phyloP scores from a whole-genome alignment of 2,113 vertebrate species.

The Nothocercus nigrocapillus region DNA sequence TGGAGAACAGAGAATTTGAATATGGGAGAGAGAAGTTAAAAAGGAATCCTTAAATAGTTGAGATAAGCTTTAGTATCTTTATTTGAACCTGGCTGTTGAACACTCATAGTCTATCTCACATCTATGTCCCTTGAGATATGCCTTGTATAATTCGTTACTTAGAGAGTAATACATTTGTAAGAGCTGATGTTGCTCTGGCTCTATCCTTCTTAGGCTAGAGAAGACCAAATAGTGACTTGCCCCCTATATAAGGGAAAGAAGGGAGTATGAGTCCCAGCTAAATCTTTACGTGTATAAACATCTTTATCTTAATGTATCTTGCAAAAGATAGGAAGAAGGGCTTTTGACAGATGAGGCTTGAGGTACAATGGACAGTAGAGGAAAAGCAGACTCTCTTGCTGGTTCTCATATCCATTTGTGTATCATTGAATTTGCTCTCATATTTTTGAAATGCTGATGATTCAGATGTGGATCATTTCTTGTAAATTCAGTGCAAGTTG shows the following conservation, averaged over 20 bases:
- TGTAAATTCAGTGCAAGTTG: slow-evolving; percentile 29
- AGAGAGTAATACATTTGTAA: neutral
- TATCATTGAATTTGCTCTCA: neutral
- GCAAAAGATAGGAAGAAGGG: neutral
- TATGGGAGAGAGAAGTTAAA: slow-evolving; percentile 35
- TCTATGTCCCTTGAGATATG: slow-evolving; percentile 39
- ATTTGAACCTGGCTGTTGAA: slow-evolving; percentile 42
- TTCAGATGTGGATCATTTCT: slow-evolving; percentile 36
- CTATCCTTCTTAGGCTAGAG: neutral
- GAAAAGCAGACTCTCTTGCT: neutral
- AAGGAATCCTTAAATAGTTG: slow-evolving; percentile 55
- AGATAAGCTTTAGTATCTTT: slow-evolving; percentile 56
- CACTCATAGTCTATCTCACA: slow-evolving; percentile 43
- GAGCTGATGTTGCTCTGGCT: neutral
- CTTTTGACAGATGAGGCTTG: neutral
- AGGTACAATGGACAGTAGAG: neutral
- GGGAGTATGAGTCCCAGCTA: neutral
- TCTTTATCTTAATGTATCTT: neutral
- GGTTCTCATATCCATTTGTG: neutral
- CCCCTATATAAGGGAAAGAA: neutral
- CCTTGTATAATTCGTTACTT: slow-evolving; percentile 7
- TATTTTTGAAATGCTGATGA: slow-evolving; percentile 28
- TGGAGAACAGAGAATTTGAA: slow-evolving; percentile 38
- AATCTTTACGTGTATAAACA: neutral
- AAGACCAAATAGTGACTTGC: neutral